Conservation (phyloP, 2,113 vertebrate species). For the Aldabrachelys gigantea region DNA sequence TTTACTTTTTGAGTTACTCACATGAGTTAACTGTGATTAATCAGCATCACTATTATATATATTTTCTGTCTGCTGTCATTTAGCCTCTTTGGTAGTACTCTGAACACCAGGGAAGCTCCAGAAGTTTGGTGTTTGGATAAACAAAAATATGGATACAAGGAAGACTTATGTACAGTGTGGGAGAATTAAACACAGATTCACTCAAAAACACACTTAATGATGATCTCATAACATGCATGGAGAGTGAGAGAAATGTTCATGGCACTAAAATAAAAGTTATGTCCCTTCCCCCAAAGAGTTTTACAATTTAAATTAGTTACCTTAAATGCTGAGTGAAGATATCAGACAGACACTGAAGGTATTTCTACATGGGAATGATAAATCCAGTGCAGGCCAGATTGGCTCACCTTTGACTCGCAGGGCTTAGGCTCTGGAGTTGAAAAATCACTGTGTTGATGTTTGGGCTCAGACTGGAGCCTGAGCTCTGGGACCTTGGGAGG, state of each 20-base stretch:
- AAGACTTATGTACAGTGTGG: not conserved
- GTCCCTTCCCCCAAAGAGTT: not conserved
- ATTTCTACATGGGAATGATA: not conserved
- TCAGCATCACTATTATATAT: too few species aligned
- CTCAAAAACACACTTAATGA: not conserved
- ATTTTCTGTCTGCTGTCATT: not conserved
- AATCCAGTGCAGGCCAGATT: not conserved
- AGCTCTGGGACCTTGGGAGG: not conserved
- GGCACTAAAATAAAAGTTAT: not conserved
- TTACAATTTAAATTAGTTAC: not conserved
- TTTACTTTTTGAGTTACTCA: too few species aligned
- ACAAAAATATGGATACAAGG: not conserved
- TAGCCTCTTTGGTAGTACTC: not conserved
- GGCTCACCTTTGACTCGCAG: not conserved
- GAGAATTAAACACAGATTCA: not conserved
- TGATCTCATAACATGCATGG: not conserved
- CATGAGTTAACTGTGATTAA: too few species aligned
- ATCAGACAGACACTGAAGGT: not conserved
- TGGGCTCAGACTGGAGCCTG: not conserved
- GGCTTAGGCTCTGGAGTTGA: not conserved
- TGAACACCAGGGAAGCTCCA: not conserved
- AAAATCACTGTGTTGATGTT: not conserved
- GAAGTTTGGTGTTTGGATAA: not conserved
- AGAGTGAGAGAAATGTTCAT: not conserved
- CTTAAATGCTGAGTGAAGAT: not conserved